These are phyloP conservation scores for Nematostella vectensis DNA, from an alignment of 92 coral and sea anemone genomes.

Conservation along the genomic window DNA sequence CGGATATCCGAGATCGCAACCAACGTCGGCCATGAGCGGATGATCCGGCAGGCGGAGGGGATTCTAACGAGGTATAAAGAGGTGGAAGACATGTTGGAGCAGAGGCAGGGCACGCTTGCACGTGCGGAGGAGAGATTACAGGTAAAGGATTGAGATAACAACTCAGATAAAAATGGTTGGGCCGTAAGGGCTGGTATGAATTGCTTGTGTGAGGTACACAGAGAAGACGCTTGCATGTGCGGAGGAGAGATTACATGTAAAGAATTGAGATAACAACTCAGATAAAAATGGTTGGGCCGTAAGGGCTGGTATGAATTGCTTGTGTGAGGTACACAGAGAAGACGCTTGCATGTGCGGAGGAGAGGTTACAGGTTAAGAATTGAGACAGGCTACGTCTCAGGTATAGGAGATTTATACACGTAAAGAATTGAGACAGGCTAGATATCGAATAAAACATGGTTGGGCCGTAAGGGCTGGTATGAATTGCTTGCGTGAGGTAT, in stretches of 20 bases:
- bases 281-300: no score
- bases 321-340: slow-evolving; percentile 72
- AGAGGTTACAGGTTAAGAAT: slow-evolving; percentile 60
- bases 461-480: no score
- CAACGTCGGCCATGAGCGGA: slow-evolving; percentile 56
- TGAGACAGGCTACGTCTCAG: no score
- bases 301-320: no score
- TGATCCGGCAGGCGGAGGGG: slow-evolving; percentile 69
- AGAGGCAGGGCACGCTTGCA: slow-evolving; percentile 74
- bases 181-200: no score
- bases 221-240: slow-evolving; percentile 81
- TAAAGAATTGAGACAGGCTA: no score
- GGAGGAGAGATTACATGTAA: slow-evolving; percentile 75
- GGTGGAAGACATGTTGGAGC: slow-evolving; percentile 78
- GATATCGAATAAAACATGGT: no score
- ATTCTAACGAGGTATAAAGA: slow-evolving; percentile 75
- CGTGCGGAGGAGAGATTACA: slow-evolving; percentile 78
- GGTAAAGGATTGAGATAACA: slow-evolving; percentile 38
- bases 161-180: no score
- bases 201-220: slow-evolving; percentile 64
- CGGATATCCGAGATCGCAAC: slow-evolving; percentile 80
- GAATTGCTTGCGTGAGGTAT: no score
- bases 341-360: slow-evolving; percentile 77
- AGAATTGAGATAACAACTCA: background rate
- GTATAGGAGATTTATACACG: no score